Base-by-base conservation (phyloP, 2,888 invertebrate genomes). In the Phymatocera aterrima region DNA sequence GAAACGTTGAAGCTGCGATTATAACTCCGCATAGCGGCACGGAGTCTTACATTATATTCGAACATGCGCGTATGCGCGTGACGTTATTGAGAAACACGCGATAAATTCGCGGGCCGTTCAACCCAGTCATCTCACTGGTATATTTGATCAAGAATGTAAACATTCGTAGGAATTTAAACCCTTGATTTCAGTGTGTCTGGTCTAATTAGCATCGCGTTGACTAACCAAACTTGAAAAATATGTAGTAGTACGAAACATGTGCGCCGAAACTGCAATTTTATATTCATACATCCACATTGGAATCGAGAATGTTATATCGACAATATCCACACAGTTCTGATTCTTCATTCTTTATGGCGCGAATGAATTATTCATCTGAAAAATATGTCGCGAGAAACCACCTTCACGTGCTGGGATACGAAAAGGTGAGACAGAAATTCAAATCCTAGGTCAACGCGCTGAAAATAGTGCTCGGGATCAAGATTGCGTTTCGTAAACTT, bases 1-100 rank as follows among this genome's bases (percentile, higher is more conserved):
- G 12, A 24, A 57, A 24, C 57, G 57, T 57, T 61, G 0, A 61
- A 18, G 61, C 21, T n/a, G n/a, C n/a, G n/a, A n/a, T 18, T 37
- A 64, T 64, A 37, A 37, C 37, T 64, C 31, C 61, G n/a, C 21
- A 37, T n/a, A 3, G 6, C 12, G 61, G 37, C 34, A 37, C 21
- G 61, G 18, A 64, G 37, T 64, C 37, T 18, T 43, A 24, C 61
- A 64, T 64, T 43, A 43, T 43, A 10, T 64, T 37, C 24, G 57
- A 15, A 57, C 37, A 64, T 37, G 18, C 15, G 28, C 31, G 31
- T 18, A 64, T 37, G 61, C 61, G 61, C 37, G 34, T 64, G n/a
- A n/a, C 34, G 34, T 64, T 64, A 37, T 64, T 37, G 61, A 34
- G 6, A 18, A 64, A 37, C 61, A 64, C 61, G 61, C 61, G 18